phyloP scores from a whole-genome alignment of 2,888 invertebrate genomes.

The Seira ritae region DNA sequence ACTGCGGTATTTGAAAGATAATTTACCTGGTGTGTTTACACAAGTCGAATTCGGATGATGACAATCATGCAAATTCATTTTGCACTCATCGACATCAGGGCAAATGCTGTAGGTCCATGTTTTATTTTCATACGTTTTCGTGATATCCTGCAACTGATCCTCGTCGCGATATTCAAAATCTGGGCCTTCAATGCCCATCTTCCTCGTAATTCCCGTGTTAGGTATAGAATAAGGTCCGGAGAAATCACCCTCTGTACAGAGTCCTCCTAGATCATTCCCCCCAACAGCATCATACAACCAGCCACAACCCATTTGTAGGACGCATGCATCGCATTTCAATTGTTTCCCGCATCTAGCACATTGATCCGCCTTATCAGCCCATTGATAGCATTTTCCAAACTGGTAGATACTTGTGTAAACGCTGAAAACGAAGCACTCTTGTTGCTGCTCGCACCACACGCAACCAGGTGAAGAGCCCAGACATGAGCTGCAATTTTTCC shows the following conservation, averaged over 20 bases:
- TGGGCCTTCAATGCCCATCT: neutral
- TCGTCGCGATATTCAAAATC: constrained; percentile 30
- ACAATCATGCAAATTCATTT: constrained; percentile 82
- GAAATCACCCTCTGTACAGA: constrained; percentile 91
- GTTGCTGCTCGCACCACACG: constrained; percentile 96
- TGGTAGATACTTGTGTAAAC: constrained; percentile 96
- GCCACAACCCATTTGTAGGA: constrained; percentile 83
- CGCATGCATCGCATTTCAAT: constrained; percentile 69
- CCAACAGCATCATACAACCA: constrained; percentile 98
- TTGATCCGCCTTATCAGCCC: constrained; percentile 89
- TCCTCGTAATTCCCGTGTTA: neutral
- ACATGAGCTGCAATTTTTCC: constrained; percentile 87
- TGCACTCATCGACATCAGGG: constrained; percentile 96
- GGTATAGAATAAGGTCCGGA: constrained; percentile 80
- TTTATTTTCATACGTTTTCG: constrained; percentile 47
- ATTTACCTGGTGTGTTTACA: constrained; percentile 92
- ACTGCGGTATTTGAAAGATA: no score
- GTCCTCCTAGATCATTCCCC: constrained; percentile 92
- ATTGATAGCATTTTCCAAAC: constrained; percentile 93
- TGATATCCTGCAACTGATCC: constrained; percentile 26
- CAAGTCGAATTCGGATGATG: constrained; percentile 91
- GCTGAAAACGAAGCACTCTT: constrained; percentile 95
- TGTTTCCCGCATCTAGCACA: constrained; percentile 89
- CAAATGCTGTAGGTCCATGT: constrained; percentile 93
- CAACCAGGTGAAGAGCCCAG: constrained; percentile 85